Percentiles rank a stretch among this genome's conserved stretches.
Conservation (phyloP, 2,113 vertebrate species). For the Verasper variegatus region DNA sequence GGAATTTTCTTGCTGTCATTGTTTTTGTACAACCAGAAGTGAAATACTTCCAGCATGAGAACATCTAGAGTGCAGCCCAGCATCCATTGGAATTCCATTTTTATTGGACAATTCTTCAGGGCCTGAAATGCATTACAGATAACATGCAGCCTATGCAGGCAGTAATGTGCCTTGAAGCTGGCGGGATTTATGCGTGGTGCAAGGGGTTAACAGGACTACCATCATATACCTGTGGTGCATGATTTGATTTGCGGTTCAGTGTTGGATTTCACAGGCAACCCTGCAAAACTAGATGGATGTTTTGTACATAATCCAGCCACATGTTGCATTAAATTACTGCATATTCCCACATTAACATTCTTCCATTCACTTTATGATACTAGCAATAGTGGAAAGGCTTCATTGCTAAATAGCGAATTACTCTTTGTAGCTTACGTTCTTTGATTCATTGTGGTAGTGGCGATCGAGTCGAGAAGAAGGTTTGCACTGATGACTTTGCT, state of each 20-base stretch:
- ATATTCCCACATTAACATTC: not conserved
- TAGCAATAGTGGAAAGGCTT: not conserved
- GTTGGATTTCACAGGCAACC: not conserved
- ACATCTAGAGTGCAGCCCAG: not conserved
- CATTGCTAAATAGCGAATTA: not conserved
- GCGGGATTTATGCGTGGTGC: not conserved
- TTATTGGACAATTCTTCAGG: not conserved
- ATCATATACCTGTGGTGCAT: not conserved
- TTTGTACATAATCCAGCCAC: not conserved
- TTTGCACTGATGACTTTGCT: not conserved
- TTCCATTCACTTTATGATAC: no score
- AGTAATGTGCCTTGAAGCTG: not conserved
- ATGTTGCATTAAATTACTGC: not conserved
- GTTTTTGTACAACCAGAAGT: not conserved
- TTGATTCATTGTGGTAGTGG: not conserved
- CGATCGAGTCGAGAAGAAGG: not conserved
- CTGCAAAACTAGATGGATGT: not conserved
- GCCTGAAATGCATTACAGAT: not conserved
- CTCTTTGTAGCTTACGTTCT: not conserved
- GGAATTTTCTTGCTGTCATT: not conserved
- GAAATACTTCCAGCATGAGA: not conserved
- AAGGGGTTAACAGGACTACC: not conserved
- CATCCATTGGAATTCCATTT: not conserved
- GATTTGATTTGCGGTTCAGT: not conserved
- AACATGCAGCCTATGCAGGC: not conserved